Conservation (phyloP, 1,140 invertebrate genomes). For the Rhysida immarginata region DNA sequence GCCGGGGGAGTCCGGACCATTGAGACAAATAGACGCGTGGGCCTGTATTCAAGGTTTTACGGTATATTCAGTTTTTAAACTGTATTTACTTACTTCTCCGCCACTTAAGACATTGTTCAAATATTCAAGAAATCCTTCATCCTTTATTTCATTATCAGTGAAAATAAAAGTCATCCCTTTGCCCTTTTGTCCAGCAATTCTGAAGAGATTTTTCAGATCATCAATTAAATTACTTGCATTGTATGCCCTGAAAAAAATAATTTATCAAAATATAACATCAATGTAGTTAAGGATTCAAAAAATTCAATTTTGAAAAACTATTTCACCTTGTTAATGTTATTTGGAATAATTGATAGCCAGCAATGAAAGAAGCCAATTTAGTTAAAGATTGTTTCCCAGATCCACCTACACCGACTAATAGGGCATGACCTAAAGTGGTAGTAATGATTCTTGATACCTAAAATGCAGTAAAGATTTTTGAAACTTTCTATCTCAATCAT, state of each 20-base stretch:
- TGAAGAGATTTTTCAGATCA: constrained; percentile 81
- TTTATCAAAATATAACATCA: not conserved
- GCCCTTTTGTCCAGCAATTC: constrained; percentile 82
- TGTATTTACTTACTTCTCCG: constrained; percentile 36
- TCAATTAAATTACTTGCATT: constrained; percentile 91
- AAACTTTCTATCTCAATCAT: too few species aligned
- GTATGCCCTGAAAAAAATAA: constrained; percentile 50
- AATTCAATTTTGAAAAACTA: too few species aligned
- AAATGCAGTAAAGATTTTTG: too few species aligned
- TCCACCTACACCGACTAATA: constrained; percentile 88
- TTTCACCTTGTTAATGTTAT: constrained; percentile 72
- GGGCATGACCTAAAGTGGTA: constrained; percentile 85
- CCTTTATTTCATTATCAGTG: constrained; percentile 93
- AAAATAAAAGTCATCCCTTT: constrained; percentile 96
- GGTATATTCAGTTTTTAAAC: not conserved
- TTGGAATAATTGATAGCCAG: constrained; percentile 92
- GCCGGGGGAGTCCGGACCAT: too few species aligned
- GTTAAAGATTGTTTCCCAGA: constrained; percentile 94
- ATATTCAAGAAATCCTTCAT: constrained; percentile 93
- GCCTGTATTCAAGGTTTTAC: not conserved
- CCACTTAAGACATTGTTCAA: constrained; percentile 90
- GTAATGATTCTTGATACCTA: constrained; percentile 83
- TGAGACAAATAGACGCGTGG: too few species aligned
- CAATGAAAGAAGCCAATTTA: constrained; percentile 89
- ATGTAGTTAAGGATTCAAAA: not conserved